phyloP scores from a whole-genome alignment of 1,140 invertebrate genomes.

The Pachypsylla venusta region DNA sequence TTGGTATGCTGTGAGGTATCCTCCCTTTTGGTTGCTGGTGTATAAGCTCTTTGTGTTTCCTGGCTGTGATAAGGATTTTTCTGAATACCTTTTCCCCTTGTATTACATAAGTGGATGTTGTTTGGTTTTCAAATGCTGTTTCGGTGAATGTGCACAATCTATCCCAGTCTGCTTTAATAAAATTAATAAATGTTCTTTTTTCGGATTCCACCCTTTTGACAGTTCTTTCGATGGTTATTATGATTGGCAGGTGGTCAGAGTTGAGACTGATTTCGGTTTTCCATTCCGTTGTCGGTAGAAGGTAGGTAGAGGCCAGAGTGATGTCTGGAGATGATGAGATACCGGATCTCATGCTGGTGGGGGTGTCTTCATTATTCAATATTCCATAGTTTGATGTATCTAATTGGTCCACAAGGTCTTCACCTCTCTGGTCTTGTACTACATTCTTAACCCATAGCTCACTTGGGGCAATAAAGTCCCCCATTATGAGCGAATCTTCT shows the following conservation, averaged over 20 bases:
- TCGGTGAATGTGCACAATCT: neutral
- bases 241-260: constrained; percentile 8
- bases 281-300: neutral
- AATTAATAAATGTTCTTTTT: constrained; percentile 10
- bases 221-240: neutral
- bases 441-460: neutral
- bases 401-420: constrained; percentile 2
- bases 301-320: neutral
- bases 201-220: neutral
- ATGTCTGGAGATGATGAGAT: constrained; percentile 9
- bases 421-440: constrained; percentile 1
- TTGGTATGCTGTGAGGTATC: constrained; percentile 6
- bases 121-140: neutral
- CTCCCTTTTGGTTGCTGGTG: neutral
- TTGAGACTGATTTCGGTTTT: constrained; percentile 2
- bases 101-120: neutral
- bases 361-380: neutral
- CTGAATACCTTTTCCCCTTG: neutral
- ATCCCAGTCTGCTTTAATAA: constrained; percentile 5
- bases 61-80: neutral
- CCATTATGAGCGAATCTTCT: constrained; percentile 8
- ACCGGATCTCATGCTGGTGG: neutral
- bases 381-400: constrained; percentile 7
- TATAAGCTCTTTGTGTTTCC: no score
- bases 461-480: constrained; percentile 7